A percentile compares a stretch with the other conserved stretches of the same genome.
Conservation (phyloP, 2,113 vertebrate species). For the Vanacampus margaritifer region DNA sequence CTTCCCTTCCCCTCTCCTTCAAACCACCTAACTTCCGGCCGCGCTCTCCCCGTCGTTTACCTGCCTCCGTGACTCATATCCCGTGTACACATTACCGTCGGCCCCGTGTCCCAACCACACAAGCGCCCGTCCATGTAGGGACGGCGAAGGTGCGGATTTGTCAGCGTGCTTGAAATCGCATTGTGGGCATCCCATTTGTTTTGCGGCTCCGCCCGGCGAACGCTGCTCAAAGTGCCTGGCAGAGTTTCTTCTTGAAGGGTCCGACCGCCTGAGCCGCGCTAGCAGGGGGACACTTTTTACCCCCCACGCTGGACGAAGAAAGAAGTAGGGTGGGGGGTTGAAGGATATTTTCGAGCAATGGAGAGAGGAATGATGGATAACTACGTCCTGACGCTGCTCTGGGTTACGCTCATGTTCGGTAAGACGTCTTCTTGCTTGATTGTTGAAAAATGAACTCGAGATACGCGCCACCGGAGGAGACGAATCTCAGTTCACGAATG, state of each 20-base stretch:
- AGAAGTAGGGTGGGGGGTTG: background rate
- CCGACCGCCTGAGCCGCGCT: conserved; percentile 23
- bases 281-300: conserved; percentile 26
- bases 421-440: conserved; percentile 27
- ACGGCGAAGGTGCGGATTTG: background rate
- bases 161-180: conserved; percentile 4
- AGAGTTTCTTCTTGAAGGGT: conserved; percentile 40
- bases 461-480: background rate
- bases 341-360: background rate
- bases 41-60: conserved; percentile 12
- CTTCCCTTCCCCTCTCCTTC: conserved; percentile 2
- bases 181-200: conserved; percentile 8
- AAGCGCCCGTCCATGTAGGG: background rate
- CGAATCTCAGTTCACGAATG: background rate
- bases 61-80: background rate
- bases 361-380: conserved; percentile 24
- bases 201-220: conserved; percentile 42
- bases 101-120: conserved; percentile 5
- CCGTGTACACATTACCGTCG: conserved; percentile 1
- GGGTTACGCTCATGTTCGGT: conserved; percentile 37
- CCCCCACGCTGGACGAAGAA: conserved; percentile 49
- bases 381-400: conserved; percentile 18
- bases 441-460: conserved; percentile 40
- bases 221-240: conserved; percentile 15
- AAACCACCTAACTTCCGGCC: conserved; percentile 59